phyloP scores from a whole-genome alignment of 2,888 invertebrate genomes.

The Camptogramma bilineatum region DNA sequence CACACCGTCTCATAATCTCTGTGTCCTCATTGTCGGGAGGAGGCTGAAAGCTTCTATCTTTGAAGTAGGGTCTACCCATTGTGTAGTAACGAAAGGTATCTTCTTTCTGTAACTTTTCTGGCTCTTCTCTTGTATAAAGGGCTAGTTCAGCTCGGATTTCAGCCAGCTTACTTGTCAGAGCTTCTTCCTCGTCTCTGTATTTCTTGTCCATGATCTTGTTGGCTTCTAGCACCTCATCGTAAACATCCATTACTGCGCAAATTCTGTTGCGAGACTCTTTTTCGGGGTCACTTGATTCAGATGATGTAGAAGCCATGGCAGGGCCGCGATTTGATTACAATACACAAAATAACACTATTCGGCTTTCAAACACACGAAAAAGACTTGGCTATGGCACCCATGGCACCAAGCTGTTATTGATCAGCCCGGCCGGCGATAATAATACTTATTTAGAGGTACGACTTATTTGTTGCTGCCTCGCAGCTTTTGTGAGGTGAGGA shows the following conservation, averaged over 20 bases:
- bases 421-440: too few species aligned
- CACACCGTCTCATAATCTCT: constrained; percentile 61
- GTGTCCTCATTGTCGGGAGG: constrained; percentile 87
- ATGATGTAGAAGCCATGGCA: constrained; percentile 9
- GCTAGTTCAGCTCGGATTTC: not conserved
- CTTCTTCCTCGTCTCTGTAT: constrained; percentile 5
- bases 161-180: constrained; percentile 7
- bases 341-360: too few species aligned
- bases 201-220: not conserved
- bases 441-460: too few species aligned
- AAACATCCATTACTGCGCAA: not conserved
- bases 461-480: too few species aligned
- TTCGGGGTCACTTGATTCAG: constrained; percentile 6
- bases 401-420: too few species aligned
- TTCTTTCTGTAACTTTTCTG: constrained; percentile 1
- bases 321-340: too few species aligned
- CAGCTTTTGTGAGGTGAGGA: too few species aligned
- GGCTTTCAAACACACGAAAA: too few species aligned
- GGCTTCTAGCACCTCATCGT: constrained; percentile 12
- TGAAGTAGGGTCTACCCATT: constrained; percentile 88
- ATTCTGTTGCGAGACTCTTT: constrained; percentile 15
- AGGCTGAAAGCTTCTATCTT: constrained; percentile 82
- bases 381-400: too few species aligned
- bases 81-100: constrained; percentile 13
- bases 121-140: not conserved